Conservation (phyloP, 2,888 invertebrate genomes). For the Scaptomyza caliginosa region DNA sequence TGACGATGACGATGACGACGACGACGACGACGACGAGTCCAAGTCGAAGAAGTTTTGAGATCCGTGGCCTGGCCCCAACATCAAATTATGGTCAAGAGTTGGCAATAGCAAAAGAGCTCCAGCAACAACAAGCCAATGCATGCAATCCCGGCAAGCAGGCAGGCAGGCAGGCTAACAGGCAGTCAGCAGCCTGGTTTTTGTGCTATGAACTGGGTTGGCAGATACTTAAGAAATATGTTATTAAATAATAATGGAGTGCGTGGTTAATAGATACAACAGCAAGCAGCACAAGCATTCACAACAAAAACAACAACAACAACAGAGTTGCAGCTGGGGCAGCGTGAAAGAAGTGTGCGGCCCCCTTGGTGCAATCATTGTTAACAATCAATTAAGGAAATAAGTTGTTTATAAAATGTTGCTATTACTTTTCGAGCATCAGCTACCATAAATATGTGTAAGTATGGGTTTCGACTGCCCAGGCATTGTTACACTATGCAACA, state of each 20-base stretch:
- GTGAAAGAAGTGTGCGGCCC: slow-evolving; percentile 73
- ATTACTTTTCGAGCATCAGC: slow-evolving; percentile 67
- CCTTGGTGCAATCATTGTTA: slow-evolving; percentile 80
- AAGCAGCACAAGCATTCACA: slow-evolving; percentile 36
- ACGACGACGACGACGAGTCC: slow-evolving; percentile 19
- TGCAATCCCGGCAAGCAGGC: slow-evolving; percentile 11
- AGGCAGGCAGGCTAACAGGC: slow-evolving; percentile 8
- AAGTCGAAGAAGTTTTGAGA: slow-evolving; percentile 15
- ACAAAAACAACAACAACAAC: slow-evolving; percentile 15
- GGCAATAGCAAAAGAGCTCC: slow-evolving; percentile 47
- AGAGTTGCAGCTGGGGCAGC: slow-evolving; percentile 41
- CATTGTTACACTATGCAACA: slow-evolving; percentile 51
- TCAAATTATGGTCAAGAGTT: slow-evolving; percentile 80
- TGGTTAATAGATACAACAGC: slow-evolving; percentile 80
- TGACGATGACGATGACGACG: slow-evolving; percentile 67
- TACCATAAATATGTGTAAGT: slow-evolving; percentile 70
- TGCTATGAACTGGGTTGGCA: slow-evolving; percentile 82
- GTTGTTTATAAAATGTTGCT: slow-evolving; percentile 82
- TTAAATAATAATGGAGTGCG: slow-evolving; percentile 83
- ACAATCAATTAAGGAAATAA: slow-evolving; percentile 82
- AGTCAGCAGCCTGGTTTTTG: slow-evolving; percentile 72
- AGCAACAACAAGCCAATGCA: slow-evolving; percentile 34
- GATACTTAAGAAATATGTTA: slow-evolving; percentile 82
- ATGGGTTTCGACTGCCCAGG: slow-evolving; percentile 43
- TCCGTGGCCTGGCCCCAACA: slow-evolving; percentile 50